phyloP scores from a whole-genome alignment of 1,140 invertebrate genomes.

The Magallana gigas region DNA sequence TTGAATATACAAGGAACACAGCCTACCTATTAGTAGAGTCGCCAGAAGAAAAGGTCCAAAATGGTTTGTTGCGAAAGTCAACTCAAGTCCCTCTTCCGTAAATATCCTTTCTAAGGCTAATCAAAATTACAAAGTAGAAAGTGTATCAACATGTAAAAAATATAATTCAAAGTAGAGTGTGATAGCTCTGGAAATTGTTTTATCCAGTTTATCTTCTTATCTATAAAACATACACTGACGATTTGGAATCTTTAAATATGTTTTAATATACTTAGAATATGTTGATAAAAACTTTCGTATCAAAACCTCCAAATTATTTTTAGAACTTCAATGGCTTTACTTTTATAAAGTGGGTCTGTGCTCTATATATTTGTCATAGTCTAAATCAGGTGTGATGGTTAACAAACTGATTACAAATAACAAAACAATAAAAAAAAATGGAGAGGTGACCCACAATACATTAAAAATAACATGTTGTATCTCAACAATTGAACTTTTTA shows the following conservation, averaged over 20 bases:
- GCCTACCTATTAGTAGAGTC: constrained; percentile 81
- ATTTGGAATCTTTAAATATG: background rate
- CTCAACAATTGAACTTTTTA: too few relatives aligned
- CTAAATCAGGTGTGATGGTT: too few relatives aligned
- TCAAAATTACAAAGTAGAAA: too few relatives aligned
- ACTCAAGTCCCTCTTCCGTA: constrained; percentile 89
- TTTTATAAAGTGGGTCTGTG: too few relatives aligned
- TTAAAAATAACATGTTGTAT: background rate
- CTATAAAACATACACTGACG: background rate
- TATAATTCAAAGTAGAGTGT: background rate
- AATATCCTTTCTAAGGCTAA: background rate
- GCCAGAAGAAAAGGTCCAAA: constrained; percentile 92
- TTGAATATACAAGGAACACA: constrained; percentile 75
- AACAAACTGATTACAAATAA: too few relatives aligned
- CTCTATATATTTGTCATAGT: too few relatives aligned
- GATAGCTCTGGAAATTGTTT: background rate
- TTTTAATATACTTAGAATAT: too few relatives aligned
- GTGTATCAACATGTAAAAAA: background rate
- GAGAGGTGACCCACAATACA: background rate
- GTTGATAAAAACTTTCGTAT: too few relatives aligned
- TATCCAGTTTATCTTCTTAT: background rate
- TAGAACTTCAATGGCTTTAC: too few relatives aligned
- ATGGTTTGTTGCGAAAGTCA: constrained; percentile 94
- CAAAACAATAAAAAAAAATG: too few relatives aligned
- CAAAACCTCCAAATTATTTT: too few relatives aligned